Evolutionary conservation across 1,140 invertebrate genomes (phyloP), one percentile per base, ranked within the genome.

Genomic region (Lucilia cuprina): DNA sequence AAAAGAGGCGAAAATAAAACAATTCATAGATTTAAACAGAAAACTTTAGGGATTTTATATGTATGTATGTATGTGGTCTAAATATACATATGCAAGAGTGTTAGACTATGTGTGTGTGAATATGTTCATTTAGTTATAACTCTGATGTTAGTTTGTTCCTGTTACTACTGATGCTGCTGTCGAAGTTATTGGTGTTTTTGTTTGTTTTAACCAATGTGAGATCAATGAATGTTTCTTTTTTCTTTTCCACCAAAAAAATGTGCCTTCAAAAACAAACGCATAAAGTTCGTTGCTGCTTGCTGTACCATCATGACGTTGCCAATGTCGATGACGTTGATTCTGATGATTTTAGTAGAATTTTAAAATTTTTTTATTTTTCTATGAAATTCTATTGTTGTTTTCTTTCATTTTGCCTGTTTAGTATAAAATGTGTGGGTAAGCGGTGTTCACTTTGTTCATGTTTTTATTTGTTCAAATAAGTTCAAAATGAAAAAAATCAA

Each of bases 41-140:
- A 78, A 80, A 80, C 77, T 80, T 78, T 78, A n/a, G 75, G 75
- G 75, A 78, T 47, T 49, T 78, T 70, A 12, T 21, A 70, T n/a
- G n/a, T n/a, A n/a, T n/a, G n/a, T n/a, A n/a, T n/a, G n/a, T n/a
- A n/a, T 70, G 65, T 70, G 65, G 65, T 70, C 10, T 19, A 25
- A 8, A 21, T 17, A 19, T n/a, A n/a, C n/a, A n/a, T 70, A 70
- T 70, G n/a, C 19, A 19, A 17, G 5, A 17, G 5, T 70, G 21
- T 25, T 21, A 13, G 65, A 70, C 0, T 60, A 14, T 14, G 13
- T 60, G 41, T 41, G 10, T 41, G 41, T 41, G 10, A 8, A 41
- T 41, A 41, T 41, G 41, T 41, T 41, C 41, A 41, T 41, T 41
- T 41, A 60, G n/a, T 60, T 60, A n/a, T 60, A n/a, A 30, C 25